Evolutionary conservation across 2,797 vertebrate genomes (phyloP).

Genomic region (Parambassis ranga): DNA sequence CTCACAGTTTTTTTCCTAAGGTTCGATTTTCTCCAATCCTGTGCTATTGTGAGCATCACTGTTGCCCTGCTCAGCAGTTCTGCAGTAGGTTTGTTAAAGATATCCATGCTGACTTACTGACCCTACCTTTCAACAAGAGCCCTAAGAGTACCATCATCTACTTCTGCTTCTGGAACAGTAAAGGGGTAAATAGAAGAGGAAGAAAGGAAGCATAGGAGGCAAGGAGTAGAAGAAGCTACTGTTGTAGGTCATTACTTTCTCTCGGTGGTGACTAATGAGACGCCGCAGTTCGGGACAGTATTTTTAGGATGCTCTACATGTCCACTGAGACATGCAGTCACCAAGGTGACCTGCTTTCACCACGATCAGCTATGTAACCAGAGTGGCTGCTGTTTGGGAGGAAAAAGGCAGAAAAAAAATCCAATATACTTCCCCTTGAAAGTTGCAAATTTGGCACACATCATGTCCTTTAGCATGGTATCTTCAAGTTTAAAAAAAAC

Average conservation of each 20-base stretch:
- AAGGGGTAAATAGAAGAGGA: neutral
- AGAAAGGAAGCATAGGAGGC: slow-evolving; percentile 14
- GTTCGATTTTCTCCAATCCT: slow-evolving; percentile 7
- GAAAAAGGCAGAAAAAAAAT: slow-evolving; percentile 18
- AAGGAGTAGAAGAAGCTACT: slow-evolving; percentile 46
- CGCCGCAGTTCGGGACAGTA: slow-evolving; percentile 67
- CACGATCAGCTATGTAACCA: slow-evolving; percentile 66
- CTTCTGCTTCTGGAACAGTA: neutral
- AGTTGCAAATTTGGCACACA: slow-evolving; percentile 73
- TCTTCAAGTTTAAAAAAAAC: slow-evolving; percentile 53
- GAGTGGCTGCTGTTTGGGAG: slow-evolving; percentile 44
- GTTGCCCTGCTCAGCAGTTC: neutral
- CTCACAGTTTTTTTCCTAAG: slow-evolving; percentile 45
- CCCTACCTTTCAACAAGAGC: neutral
- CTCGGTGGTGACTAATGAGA: slow-evolving; percentile 75
- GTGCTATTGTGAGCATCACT: slow-evolving; percentile 15
- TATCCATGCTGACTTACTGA: neutral
- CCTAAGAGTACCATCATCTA: slow-evolving; percentile 10
- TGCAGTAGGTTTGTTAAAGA: neutral
- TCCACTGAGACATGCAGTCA: slow-evolving; percentile 62
- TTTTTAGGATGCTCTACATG: slow-evolving; percentile 78
- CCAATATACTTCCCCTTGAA: slow-evolving; percentile 33
- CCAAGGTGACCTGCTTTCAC: slow-evolving; percentile 81
- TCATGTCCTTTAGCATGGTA: slow-evolving; percentile 57
- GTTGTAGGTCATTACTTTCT: slow-evolving; percentile 63